A percentile compares a stretch with the other conserved stretches of the same genome.
These are phyloP conservation scores for Indri indri DNA, from an alignment of 2,113 vertebrate species.

Conservation along the genomic window DNA sequence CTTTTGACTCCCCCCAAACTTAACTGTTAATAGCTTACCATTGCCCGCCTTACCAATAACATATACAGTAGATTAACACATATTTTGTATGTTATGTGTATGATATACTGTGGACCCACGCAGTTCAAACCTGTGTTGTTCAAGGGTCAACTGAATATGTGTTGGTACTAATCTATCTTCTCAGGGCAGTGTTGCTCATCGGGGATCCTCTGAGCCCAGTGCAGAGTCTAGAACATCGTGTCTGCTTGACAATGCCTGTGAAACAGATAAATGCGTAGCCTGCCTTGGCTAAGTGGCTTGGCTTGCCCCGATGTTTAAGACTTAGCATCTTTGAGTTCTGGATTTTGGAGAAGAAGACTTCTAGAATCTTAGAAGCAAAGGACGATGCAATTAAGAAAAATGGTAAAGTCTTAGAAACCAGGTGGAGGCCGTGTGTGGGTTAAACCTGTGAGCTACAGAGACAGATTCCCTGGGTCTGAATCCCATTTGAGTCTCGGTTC, in stretches of 20 bases:
- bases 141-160: background rate
- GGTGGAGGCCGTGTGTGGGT: background rate
- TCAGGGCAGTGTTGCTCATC: background rate
- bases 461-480: background rate
- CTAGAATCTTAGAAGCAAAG: background rate
- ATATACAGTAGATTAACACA: background rate
- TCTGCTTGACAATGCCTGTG: background rate
- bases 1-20: background rate
- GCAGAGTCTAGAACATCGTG: fast-evolving
- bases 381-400: background rate
- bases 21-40: background rate
- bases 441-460: background rate
- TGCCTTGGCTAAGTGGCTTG: background rate
- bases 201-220: background rate
- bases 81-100: background rate
- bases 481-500: background rate
- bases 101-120: background rate
- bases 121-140: background rate
- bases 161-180: background rate
- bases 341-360: background rate
- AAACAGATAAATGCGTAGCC: background rate
- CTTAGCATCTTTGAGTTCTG: background rate
- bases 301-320: background rate
- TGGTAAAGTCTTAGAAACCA: background rate
- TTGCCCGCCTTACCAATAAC: background rate